phyloP scores from a whole-genome alignment of 2,113 vertebrate genomes.

The Calidris pugnax region DNA sequence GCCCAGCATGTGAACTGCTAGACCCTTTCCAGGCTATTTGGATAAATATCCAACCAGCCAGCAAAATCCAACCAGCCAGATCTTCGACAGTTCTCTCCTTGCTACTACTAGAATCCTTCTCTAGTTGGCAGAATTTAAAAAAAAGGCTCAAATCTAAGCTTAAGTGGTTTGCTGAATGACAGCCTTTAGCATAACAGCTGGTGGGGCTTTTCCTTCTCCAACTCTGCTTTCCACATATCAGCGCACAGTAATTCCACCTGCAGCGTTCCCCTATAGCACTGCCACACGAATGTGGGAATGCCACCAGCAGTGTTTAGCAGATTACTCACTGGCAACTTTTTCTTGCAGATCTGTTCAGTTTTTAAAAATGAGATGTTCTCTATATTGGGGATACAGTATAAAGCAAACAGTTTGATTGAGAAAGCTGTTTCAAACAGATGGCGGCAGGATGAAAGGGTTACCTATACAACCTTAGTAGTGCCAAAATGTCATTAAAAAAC shows the following conservation, averaged over 20 bases:
- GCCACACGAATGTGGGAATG: not conserved
- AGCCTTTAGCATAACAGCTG: not conserved
- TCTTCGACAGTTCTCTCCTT: not conserved
- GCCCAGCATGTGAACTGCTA: not conserved
- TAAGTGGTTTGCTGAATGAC: not conserved
- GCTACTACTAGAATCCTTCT: not conserved
- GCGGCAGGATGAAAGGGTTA: not conserved
- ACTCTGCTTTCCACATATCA: not conserved
- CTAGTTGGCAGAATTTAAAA: not conserved
- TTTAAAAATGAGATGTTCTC: not conserved
- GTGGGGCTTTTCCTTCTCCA: not conserved
- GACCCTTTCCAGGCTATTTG: not conserved
- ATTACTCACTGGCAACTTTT: not conserved
- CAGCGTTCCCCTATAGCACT: not conserved
- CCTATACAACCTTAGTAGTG: not conserved
- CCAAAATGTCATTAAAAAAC: not conserved
- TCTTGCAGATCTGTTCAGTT: not conserved
- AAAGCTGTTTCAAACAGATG: not conserved
- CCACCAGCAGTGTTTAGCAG: not conserved
- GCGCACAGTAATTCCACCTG: not conserved
- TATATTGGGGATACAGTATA: fast-evolving
- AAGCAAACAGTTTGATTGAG: not conserved
- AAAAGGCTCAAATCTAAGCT: not conserved
- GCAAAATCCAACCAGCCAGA: not conserved
- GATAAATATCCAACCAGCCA: not conserved